phyloP scores from a whole-genome alignment of 2,113 vertebrate genomes.

The Ammospiza caudacuta region DNA sequence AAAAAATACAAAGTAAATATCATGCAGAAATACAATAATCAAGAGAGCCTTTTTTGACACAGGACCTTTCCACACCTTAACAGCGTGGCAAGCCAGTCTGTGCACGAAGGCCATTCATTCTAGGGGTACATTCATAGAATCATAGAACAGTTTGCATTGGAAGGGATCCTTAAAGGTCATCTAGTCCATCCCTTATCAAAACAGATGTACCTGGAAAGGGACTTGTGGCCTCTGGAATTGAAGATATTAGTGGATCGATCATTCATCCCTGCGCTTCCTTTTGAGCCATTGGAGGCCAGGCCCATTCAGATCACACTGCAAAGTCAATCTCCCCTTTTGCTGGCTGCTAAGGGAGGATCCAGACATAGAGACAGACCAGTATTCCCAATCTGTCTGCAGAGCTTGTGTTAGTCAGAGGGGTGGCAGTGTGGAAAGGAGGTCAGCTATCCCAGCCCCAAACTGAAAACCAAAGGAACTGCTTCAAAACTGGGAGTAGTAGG shows the following conservation, averaged over 20 bases:
- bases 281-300: background rate
- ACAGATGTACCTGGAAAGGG: background rate
- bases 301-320: background rate
- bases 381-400: background rate
- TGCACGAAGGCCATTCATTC: background rate
- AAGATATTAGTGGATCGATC: background rate
- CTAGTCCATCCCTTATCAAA: background rate
- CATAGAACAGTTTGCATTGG: background rate
- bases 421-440: background rate
- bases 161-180: background rate
- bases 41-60: background rate
- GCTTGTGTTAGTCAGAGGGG: background rate
- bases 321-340: background rate
- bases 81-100: background rate
- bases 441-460: background rate
- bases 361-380: background rate
- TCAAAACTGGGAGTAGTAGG: background rate
- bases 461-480: background rate
- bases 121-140: too few species aligned
- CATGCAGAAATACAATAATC: slow-evolving; percentile 21
- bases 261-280: background rate
- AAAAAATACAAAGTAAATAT: slow-evolving; percentile 51
- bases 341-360: background rate
- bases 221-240: background rate
- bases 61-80: background rate